Conservation (phyloP, 2,888 invertebrate species). For the Diachrysia chrysitis region DNA sequence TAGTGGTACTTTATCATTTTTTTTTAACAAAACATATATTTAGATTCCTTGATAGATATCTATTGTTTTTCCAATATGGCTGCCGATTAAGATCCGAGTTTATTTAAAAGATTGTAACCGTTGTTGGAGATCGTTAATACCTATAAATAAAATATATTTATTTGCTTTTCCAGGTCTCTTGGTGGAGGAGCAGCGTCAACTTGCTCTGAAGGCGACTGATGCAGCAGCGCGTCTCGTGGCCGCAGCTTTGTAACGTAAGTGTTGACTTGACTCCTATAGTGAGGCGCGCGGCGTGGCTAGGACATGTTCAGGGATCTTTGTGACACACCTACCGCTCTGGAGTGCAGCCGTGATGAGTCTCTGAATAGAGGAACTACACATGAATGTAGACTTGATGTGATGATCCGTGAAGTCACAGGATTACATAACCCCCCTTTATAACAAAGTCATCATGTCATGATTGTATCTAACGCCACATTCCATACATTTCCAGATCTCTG, state of each 20-base stretch:
- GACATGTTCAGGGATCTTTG: too few species aligned
- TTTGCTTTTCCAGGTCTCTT: not conserved
- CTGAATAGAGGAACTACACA: too few species aligned
- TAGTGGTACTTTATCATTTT: too few species aligned
- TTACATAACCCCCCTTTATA: too few species aligned
- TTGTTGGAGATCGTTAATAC: too few species aligned
- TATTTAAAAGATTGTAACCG: too few species aligned
- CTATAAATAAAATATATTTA: not conserved
- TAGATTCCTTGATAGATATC: too few species aligned
- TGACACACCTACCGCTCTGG: not conserved
- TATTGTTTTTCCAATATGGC: not conserved
- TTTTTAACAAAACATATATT: too few species aligned
- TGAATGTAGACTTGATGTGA: too few species aligned
- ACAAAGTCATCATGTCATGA: not conserved
- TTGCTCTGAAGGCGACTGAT: conserved; percentile 1
- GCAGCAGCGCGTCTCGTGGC: conserved; percentile 1
- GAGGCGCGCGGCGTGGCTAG: too few species aligned
- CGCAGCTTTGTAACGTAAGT: not conserved
- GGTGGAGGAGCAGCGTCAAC: not conserved
- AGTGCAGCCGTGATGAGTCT: not conserved
- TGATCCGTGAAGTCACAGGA: too few species aligned
- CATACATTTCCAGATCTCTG: not conserved
- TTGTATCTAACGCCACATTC: not conserved
- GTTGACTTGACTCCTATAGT: not conserved
- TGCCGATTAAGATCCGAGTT: too few species aligned